phyloP scores from a whole-genome alignment of 2,888 invertebrate genomes.

The Lordiphosa fenestrarum region DNA sequence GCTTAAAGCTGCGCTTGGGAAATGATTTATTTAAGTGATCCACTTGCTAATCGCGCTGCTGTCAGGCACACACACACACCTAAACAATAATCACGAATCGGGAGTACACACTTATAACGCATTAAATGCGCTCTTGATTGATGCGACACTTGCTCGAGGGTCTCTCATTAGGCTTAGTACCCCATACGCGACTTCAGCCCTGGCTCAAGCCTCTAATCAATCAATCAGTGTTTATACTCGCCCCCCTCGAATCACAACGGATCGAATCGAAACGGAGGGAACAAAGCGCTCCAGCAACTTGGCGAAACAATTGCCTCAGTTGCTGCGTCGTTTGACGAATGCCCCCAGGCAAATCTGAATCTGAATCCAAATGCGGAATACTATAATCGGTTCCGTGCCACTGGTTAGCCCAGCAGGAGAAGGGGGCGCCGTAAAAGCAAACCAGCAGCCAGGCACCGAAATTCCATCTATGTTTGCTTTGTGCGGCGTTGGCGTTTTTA shows the following conservation, averaged over 20 bases:
- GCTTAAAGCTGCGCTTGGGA: constrained; percentile 28
- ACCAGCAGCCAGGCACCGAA: constrained; percentile 45
- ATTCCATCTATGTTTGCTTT: constrained; percentile 59
- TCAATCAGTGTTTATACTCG: constrained; percentile 66
- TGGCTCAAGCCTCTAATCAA: constrained; percentile 71
- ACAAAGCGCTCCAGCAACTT: constrained; percentile 52
- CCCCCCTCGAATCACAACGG: constrained; percentile 36
- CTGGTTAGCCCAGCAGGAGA: constrained; percentile 45
- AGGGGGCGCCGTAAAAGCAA: constrained; percentile 35
- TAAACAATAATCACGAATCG: constrained; percentile 70
- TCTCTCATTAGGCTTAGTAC: constrained; percentile 68
- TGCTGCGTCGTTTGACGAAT: constrained; percentile 67
- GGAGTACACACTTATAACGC: constrained; percentile 45
- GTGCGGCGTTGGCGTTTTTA: constrained; percentile 73
- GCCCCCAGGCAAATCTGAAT: constrained; percentile 59
- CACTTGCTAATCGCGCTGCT: constrained; percentile 67
- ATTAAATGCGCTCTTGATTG: constrained; percentile 71
- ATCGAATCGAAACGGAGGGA: constrained; percentile 35
- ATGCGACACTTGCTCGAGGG: constrained; percentile 72
- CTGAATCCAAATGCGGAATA: constrained; percentile 65
- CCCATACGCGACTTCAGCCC: constrained; percentile 9
- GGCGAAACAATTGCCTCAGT: constrained; percentile 62
- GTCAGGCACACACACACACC: constrained; percentile 44
- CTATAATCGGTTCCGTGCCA: constrained; percentile 77
- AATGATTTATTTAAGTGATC: constrained; percentile 63